phyloP scores from a whole-genome alignment of 2,113 vertebrate species.

The Penelope pileata region DNA sequence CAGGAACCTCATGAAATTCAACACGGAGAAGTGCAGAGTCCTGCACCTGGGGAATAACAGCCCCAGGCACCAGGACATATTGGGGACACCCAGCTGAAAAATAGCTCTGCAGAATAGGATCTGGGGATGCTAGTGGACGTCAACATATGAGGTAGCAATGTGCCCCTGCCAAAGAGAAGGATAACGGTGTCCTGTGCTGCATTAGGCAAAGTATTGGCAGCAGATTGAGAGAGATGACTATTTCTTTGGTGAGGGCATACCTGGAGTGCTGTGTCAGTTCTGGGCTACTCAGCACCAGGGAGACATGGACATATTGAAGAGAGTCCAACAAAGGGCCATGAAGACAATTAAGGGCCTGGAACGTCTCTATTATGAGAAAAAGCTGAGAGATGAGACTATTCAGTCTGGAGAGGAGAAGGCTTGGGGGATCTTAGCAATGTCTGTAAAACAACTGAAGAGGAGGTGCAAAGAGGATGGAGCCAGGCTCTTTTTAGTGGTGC shows the following conservation, averaged over 20 bases:
- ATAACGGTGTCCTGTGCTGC: neutral
- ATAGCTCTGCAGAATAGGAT: too few relatives aligned
- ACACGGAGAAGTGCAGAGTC: neutral
- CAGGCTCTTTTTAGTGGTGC: neutral
- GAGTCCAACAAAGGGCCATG: neutral
- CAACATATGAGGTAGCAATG: neutral
- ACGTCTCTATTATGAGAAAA: neutral
- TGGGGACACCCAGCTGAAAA: neutral
- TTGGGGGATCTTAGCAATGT: neutral
- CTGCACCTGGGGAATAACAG: neutral
- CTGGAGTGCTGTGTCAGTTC: neutral
- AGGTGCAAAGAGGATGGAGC: neutral
- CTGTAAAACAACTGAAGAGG: neutral
- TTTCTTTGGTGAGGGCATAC: neutral
- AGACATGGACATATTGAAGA: neutral
- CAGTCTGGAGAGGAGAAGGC: neutral
- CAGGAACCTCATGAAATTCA: neutral
- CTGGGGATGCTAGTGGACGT: neutral
- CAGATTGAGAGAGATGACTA: neutral
- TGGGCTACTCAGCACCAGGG: neutral
- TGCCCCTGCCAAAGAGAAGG: neutral
- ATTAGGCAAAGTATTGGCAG: neutral
- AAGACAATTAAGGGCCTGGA: neutral
- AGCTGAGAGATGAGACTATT: neutral
- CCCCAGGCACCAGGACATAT: neutral